A percentile compares a stretch with the other conserved stretches of the same genome.
Evolutionary conservation across 2,888 invertebrate genomes (phyloP).

Genomic region (Sphaerophoria rueppellii): DNA sequence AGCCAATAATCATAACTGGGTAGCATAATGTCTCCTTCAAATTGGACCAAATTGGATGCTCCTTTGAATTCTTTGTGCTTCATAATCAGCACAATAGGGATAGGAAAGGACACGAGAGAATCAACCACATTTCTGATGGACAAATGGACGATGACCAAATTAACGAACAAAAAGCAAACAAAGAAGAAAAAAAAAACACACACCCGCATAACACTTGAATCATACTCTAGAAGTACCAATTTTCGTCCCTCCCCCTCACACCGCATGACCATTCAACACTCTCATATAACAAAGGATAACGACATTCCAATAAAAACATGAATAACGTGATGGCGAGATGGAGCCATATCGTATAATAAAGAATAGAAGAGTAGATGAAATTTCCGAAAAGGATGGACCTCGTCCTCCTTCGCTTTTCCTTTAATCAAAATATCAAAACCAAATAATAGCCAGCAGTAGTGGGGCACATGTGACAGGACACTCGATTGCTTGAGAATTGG

Average conservation of each 20-base stretch:
- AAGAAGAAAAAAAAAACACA: slow-evolving; percentile 3
- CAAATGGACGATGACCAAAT: not conserved
- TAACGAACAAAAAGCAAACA: not conserved
- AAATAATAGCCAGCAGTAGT: slow-evolving; percentile 1
- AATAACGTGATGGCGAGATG: slow-evolving; percentile 38
- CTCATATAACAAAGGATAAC: slow-evolving; percentile 49
- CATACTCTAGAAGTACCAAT: slow-evolving; percentile 48
- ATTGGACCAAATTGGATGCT: slow-evolving; percentile 51
- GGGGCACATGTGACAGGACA: slow-evolving; percentile 60
- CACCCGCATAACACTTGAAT: not conserved
- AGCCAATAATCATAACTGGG: slow-evolving; percentile 70
- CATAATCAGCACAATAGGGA: slow-evolving; percentile 45
- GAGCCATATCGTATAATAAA: not conserved
- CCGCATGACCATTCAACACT: not conserved
- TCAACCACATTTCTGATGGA: not conserved
- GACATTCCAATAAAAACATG: slow-evolving; percentile 59
- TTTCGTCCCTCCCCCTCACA: slow-evolving; percentile 41
- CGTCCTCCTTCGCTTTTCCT: slow-evolving; percentile 50
- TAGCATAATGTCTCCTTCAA: slow-evolving; percentile 63
- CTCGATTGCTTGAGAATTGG: slow-evolving; percentile 33
- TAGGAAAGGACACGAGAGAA: not conserved
- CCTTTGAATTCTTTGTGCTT: slow-evolving; percentile 23
- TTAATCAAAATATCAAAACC: slow-evolving; percentile 64
- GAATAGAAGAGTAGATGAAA: slow-evolving; percentile 27
- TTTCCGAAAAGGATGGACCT: slow-evolving; percentile 54